Conservation (phyloP, 1,140 invertebrate genomes). For the Contarinia nasturtii region DNA sequence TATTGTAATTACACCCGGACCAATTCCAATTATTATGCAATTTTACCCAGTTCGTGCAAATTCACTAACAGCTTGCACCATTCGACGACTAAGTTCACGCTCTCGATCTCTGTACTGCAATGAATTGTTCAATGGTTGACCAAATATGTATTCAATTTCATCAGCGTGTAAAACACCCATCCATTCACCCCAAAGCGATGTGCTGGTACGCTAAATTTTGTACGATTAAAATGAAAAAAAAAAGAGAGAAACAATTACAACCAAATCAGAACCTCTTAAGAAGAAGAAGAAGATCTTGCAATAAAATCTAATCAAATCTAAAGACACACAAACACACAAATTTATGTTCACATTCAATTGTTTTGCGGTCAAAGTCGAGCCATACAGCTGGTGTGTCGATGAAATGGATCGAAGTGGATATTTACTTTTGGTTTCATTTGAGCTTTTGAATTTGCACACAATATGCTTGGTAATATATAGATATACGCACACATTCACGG, state of each 20-base stretch:
- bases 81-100: slow-evolving; percentile 60
- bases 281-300: no score
- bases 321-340: no score
- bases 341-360: no score
- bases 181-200: slow-evolving; percentile 85
- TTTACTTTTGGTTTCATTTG: no score
- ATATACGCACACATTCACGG: no score
- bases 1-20: neutral
- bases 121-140: slow-evolving; percentile 71
- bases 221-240: neutral
- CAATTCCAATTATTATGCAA: neutral
- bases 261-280: no score
- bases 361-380: no score
- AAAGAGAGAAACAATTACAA: neutral
- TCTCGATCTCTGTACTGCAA: slow-evolving; percentile 64
- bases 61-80: slow-evolving; percentile 69
- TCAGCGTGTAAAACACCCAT: slow-evolving; percentile 96
- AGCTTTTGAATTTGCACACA: no score
- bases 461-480: no score
- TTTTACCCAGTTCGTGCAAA: slow-evolving; percentile 75
- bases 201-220: slow-evolving; percentile 59
- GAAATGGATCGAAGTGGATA: no score
- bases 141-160: slow-evolving; percentile 93
- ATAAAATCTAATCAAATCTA: no score
- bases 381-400: no score